Conservation (phyloP, 2,888 invertebrate species). For the Homarus gammarus region DNA sequence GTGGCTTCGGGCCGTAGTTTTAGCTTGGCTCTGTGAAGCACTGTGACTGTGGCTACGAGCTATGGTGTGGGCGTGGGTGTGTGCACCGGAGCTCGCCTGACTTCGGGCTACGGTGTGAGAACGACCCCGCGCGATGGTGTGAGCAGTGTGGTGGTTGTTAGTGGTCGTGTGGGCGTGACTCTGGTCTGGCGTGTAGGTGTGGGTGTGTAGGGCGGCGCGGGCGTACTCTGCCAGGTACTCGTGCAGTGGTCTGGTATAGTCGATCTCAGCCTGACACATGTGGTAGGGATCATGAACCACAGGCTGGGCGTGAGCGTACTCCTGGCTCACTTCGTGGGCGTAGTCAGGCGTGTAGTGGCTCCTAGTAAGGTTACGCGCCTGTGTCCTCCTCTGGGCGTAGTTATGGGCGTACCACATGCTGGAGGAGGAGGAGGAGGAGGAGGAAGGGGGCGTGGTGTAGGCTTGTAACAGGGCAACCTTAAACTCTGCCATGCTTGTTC, state of each 20-base stretch:
- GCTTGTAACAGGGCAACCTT: background rate
- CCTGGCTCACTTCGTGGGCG: slow-evolving; percentile 27
- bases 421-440: slow-evolving; percentile 44
- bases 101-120: too few relatives aligned
- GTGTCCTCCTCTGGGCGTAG: slow-evolving; percentile 63
- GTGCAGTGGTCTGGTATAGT: slow-evolving; percentile 29
- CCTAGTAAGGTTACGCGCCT: slow-evolving; percentile 41
- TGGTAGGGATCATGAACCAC: slow-evolving; percentile 38
- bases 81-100: background rate
- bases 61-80: background rate
- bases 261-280: slow-evolving; percentile 34
- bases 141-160: too few relatives aligned
- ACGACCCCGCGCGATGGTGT: background rate
- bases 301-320: slow-evolving; percentile 44
- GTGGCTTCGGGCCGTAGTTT: background rate
- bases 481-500: slow-evolving; percentile 56
- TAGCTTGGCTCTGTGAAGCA: background rate
- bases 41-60: background rate
- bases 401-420: slow-evolving; percentile 69
- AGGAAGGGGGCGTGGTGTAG: slow-evolving; percentile 11
- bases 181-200: slow-evolving; percentile 2
- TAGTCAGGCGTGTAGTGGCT: slow-evolving; percentile 33
- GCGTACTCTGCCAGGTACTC: slow-evolving; percentile 56
- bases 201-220: slow-evolving; percentile 24
- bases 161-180: background rate